phyloP scores from a whole-genome alignment of 2,797 vertebrate genomes.

The Cygnus olor region DNA sequence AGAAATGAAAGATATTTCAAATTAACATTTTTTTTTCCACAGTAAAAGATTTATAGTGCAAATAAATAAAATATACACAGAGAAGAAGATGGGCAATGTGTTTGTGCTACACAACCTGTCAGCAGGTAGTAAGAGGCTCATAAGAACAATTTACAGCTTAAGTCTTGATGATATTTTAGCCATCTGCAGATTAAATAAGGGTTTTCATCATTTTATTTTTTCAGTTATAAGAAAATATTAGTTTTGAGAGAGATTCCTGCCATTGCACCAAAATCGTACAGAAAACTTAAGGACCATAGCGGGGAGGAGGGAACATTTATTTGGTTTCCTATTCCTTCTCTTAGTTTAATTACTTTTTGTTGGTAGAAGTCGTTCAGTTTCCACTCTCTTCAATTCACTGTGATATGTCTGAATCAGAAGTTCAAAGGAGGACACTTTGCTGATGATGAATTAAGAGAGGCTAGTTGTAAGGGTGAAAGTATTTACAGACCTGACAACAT shows the following conservation, averaged over 20 bases:
- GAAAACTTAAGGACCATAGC: neutral
- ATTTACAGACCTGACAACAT: neutral
- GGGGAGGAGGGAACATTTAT: neutral
- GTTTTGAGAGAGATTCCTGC: neutral
- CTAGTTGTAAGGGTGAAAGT: neutral
- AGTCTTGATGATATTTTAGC: neutral
- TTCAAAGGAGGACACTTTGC: neutral
- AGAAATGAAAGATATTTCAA: neutral
- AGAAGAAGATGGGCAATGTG: neutral
- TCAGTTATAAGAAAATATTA: neutral
- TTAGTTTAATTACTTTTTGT: neutral
- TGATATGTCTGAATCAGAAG: neutral
- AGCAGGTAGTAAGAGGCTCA: neutral
- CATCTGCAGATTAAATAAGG: neutral
- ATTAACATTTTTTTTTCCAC: neutral
- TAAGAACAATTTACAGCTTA: neutral
- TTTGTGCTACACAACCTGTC: neutral
- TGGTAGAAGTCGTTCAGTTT: neutral
- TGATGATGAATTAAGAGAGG: neutral
- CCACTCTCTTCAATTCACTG: neutral
- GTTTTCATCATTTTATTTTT: neutral
- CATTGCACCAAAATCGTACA: neutral
- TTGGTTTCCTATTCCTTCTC: neutral
- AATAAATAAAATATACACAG: neutral
- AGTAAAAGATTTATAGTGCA: neutral